phyloP scores from a whole-genome alignment of 53 echinoderm and acorn worm genomes.

The Apostichopus leukothele region DNA sequence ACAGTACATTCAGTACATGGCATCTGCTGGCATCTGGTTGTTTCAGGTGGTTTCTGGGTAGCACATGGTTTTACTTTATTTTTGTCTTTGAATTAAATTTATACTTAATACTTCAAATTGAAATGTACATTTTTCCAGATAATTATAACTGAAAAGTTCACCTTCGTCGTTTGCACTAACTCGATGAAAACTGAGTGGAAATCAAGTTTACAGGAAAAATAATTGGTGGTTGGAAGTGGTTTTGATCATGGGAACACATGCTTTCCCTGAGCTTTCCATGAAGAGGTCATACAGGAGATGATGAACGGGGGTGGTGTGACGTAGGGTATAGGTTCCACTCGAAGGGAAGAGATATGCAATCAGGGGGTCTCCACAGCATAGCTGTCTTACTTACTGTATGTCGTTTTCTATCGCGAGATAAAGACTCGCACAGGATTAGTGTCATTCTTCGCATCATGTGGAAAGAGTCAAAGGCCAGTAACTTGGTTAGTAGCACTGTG shows the following conservation, averaged over 20 bases:
- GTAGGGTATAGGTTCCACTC: not conserved
- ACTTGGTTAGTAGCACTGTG: conserved; percentile 9
- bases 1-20: too few relatives aligned
- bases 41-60: too few relatives aligned
- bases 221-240: not conserved
- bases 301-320: not conserved
- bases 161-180: too few relatives aligned
- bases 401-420: not conserved
- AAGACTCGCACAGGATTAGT: not conserved
- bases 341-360: not conserved
- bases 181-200: too few relatives aligned
- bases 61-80: too few relatives aligned
- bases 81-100: too few relatives aligned
- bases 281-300: not conserved
- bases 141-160: too few relatives aligned
- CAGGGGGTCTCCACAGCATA: not conserved
- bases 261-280: not conserved
- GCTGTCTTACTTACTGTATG: conserved; percentile 31
- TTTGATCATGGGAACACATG: not conserved
- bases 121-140: too few relatives aligned
- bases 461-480: conserved; percentile 3
- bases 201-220: not conserved
- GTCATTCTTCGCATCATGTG: not conserved
- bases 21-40: too few relatives aligned
- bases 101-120: too few relatives aligned